Base-by-base conservation (phyloP, 2,888 invertebrate genomes). In the Tricholauxania praeusta region DNA sequence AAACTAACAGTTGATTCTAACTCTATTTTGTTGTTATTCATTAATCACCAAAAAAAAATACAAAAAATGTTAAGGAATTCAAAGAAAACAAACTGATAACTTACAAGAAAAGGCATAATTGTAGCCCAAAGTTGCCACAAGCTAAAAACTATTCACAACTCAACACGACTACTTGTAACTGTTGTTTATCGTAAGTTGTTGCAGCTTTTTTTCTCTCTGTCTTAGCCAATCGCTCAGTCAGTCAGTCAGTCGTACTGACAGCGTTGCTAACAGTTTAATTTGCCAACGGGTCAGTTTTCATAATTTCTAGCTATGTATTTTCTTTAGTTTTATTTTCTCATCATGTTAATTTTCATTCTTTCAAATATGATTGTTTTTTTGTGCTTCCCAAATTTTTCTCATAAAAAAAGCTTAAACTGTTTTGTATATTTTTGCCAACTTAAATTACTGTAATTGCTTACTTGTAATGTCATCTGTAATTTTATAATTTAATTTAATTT, bases 201-300 rank as follows among this genome's bases (percentile, higher is more conserved):
- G n/a, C 19, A 6, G 15, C 5, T 4, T 64, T 22, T 19, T 49
- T 64, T 51, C 7, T 39, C 10, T 39, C 10, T 39, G 39, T 39
- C 10, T 39, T 39, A 10, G 39, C 39, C 39, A 39, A 39, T 39
- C 39, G 39, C 10, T 39, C 39, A 39, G 39, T 39, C 39, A 39
- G 32, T 32, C 32, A 32, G 39, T 39, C 39, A 39, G 7, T 10
- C 39, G 7, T 7, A 19, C 14, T 48, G 28, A 28, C 60, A 22
- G 39, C 49, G 69, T 22, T 53, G 59, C 49, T 59, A 60, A 69
- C 69, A 22, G 69, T 69, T 59, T 59, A 49, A 59, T 51, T 64
- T 22, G 64, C 64, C 39, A 22, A 51, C 28, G 49, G 22, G 64
- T 39, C 39, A 39, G 39, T 39, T 39, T 39, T 39, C 49, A 12